A percentile compares a stretch with the other conserved stretches of the same genome.
Conservation (phyloP, 2,797 vertebrate genomes). For the Phalanger gymnotis region DNA sequence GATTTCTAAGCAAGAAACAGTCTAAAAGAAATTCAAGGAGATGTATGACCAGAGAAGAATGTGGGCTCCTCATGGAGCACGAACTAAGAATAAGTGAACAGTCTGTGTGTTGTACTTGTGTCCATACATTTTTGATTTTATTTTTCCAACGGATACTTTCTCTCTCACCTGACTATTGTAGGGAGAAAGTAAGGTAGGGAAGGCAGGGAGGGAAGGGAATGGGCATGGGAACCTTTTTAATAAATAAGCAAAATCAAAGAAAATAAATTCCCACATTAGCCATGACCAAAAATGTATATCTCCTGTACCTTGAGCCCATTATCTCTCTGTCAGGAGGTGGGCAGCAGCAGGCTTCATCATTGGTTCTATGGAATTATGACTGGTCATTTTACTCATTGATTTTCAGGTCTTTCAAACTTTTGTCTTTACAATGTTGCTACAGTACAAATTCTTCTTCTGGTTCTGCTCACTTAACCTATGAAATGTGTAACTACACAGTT, state of each 20-base stretch:
- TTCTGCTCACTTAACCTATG: not conserved
- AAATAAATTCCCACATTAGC: not conserved
- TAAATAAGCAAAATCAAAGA: not conserved
- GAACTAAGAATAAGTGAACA: not conserved
- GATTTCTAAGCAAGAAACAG: not conserved
- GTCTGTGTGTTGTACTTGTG: not conserved
- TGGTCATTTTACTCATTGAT: not conserved
- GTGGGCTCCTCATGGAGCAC: no score
- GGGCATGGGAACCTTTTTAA: not conserved
- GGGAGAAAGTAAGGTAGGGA: no score
- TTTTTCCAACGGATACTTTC: not conserved
- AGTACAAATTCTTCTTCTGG: not conserved
- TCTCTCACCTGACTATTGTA: not conserved
- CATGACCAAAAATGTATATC: not conserved
- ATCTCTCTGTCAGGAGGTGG: not conserved
- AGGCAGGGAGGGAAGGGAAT: no score
- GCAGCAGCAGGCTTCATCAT: not conserved
- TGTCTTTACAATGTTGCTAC: not conserved
- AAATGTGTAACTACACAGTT: no score
- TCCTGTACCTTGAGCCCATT: not conserved
- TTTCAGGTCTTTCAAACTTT: not conserved
- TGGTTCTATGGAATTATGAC: not conserved
- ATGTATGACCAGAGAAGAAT: not conserved
- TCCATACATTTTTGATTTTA: not conserved
- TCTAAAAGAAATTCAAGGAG: not conserved